Percentiles rank a stretch among this genome's conserved stretches.
These are phyloP conservation scores for Conopomorpha cramerella DNA, from an alignment of 1,140 invertebrate species.

Conservation along the genomic window DNA sequence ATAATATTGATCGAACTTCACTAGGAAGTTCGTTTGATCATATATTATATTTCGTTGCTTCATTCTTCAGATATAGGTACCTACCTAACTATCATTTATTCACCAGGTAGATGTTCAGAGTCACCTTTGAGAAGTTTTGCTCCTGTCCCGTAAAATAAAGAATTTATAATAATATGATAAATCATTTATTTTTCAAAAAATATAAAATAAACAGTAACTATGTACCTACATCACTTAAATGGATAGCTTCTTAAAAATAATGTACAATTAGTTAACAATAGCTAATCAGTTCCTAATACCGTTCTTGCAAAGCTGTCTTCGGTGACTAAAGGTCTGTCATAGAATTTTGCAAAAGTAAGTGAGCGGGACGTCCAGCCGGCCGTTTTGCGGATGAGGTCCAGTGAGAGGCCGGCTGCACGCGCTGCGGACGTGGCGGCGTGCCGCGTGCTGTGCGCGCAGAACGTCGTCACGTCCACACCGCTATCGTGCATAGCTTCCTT, in stretches of 20 bases:
- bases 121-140: constrained; percentile 3
- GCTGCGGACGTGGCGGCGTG: constrained; percentile 28
- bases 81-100: too few relatives aligned
- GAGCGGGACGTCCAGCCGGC: constrained; percentile 21
- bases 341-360: constrained; percentile 17
- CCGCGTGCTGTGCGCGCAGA: constrained; percentile 20
- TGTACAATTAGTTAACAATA: not conserved
- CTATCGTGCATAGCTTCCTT: constrained; percentile 13
- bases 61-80: constrained; percentile 6
- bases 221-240: not conserved
- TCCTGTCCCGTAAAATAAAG: too few relatives aligned
- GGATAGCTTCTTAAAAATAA: not conserved
- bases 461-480: constrained; percentile 15
- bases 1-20: constrained; percentile 5
- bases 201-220: not conserved
- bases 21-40: constrained; percentile 6
- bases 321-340: constrained; percentile 12
- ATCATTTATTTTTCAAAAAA: too few relatives aligned
- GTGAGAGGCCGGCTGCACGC: constrained; percentile 7
- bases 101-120: constrained; percentile 4
- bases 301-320: constrained; percentile 8
- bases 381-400: constrained; percentile 17
- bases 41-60: constrained; percentile 6
- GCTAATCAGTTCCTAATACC: not conserved
- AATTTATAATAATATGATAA: too few relatives aligned